Base-by-base conservation (phyloP, 1,140 invertebrate genomes). In the Hesperophylax magnus region DNA sequence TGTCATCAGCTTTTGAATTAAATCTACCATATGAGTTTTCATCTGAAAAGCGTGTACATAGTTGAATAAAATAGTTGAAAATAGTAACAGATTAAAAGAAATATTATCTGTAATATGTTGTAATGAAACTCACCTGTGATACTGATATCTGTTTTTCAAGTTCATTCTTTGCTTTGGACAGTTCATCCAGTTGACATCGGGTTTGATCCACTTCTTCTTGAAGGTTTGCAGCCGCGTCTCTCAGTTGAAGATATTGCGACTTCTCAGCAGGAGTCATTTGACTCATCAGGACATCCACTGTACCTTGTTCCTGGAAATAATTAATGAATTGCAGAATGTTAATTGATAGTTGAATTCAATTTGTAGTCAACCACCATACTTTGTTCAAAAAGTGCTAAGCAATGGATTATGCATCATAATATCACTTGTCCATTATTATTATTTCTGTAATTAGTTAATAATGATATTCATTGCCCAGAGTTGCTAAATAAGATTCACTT, bases 11-110 rank as follows among this genome's bases (percentile, higher is more conserved):
- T 94, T 93, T 24, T 93, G 90, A 85, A 94, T 92, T 72, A 96
- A 85, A 61, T 93, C 92, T 7, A 95, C 91, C 15, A 95, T 93
- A 87, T 96, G 94, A 79, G 94, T 92, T 87, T 96, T 96, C 60
- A 93, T 88, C 88, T 93, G 18, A 47, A 78, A 39, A 8, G 34
- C 9, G 34, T 39, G 7, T 31, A 31, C 27, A 31, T 39, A 9
- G 34, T 39, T 39, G 34, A 39, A 39, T 39, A 39, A 39, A 39
- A 39, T 3, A 1, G 34, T 39, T 39, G 34, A 39, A 39, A 39
- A 39, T 39, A 39, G 9, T 5, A 39, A 1, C 34, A 5, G 9
- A 39, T 39, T 39, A 39, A 39, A 47, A 14, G 1, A 47, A 34
- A 7, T 34, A 34, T 34, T 34, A 34, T 34, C 34, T 34, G 27